Evolutionary conservation across 1,140 invertebrate species (phyloP).

Genomic region (Pogonognathellus flavescens): DNA sequence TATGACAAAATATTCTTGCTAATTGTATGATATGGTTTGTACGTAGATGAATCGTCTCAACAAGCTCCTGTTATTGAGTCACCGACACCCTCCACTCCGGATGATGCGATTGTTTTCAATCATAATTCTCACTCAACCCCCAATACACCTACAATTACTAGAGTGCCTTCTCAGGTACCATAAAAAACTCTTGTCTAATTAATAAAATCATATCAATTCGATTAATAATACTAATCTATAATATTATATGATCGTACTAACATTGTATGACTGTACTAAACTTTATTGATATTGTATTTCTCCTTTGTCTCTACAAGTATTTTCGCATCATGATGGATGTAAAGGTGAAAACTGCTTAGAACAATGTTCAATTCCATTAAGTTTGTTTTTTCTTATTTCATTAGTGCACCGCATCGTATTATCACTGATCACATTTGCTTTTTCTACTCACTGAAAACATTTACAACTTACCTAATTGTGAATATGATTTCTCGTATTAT

Average conservation of each 20-base stretch:
- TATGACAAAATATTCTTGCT: too few species aligned
- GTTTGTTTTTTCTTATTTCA: too few species aligned
- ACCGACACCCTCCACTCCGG: conserved; percentile 4
- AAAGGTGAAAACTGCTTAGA: conserved; percentile 56
- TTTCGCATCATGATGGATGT: conserved; percentile 66
- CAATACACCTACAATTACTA: conserved; percentile 67
- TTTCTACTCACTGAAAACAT: not conserved
- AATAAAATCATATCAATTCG: too few species aligned
- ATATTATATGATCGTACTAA: too few species aligned
- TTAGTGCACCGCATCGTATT: not conserved
- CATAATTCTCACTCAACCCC: conserved; percentile 61
- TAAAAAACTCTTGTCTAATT: too few species aligned
- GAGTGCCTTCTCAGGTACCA: conserved; percentile 71
- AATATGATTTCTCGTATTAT: not conserved
- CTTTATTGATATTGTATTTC: not conserved
- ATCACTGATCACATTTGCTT: not conserved
- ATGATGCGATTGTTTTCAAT: conserved; percentile 12
- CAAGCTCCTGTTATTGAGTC: not conserved
- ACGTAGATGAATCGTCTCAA: conserved; percentile 57
- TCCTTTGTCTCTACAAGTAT: conserved; percentile 53
- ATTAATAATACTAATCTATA: too few species aligned
- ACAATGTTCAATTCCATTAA: too few species aligned
- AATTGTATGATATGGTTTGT: too few species aligned
- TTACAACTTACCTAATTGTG: not conserved
- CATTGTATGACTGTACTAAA: too few species aligned